These are phyloP conservation scores for Equus quagga DNA, from an alignment of 2,113 vertebrate species.

Conservation along the genomic window DNA sequence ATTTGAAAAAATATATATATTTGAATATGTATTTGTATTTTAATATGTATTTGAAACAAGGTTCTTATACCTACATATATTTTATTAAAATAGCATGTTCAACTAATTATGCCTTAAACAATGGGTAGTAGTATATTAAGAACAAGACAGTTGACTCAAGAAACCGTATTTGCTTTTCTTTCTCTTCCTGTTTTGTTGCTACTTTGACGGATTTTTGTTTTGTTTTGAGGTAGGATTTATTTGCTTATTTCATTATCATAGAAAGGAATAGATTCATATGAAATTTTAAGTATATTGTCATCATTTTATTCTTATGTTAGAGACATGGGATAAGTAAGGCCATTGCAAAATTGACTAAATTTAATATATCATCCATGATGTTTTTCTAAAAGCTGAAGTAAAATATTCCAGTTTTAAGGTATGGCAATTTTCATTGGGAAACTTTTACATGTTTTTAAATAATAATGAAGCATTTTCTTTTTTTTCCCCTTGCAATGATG, in stretches of 20 bases:
- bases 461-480: conserved; percentile 73
- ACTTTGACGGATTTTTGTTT: conserved; percentile 50
- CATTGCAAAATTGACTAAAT: neutral
- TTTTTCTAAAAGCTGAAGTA: conserved; percentile 48
- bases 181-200: conserved; percentile 19
- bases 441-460: conserved; percentile 56
- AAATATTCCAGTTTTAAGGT: conserved; percentile 44
- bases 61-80: neutral
- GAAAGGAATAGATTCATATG: neutral
- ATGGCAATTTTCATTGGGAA: conserved; percentile 51
- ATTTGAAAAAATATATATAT: neutral
- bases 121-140: neutral
- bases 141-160: neutral
- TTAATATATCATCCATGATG: neutral
- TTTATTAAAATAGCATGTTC: conserved; percentile 16
- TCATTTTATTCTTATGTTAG: conserved; percentile 44
- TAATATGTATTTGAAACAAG: conserved; percentile 14
- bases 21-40: neutral
- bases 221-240: conserved; percentile 36
- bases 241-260: conserved; percentile 42
- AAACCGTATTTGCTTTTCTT: conserved; percentile 53
- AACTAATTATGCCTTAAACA: neutral
- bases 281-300: neutral
- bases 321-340: neutral
- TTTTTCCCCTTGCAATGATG: conserved; percentile 45